These are phyloP conservation scores for Lonchura striata DNA, from an alignment of 2,113 vertebrate genomes.

Conservation along the genomic window DNA sequence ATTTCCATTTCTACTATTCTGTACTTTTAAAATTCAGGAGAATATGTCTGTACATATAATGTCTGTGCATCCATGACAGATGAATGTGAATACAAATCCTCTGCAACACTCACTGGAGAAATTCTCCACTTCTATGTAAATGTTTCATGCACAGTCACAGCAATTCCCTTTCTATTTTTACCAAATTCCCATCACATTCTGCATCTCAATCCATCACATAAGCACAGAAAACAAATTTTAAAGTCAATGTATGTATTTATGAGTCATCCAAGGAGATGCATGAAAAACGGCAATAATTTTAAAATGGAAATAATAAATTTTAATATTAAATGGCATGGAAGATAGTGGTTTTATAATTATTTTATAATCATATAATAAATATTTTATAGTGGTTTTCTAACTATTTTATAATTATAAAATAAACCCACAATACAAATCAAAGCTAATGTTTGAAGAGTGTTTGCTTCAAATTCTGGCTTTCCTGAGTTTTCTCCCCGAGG, in stretches of 20 bases:
- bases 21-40: constrained; percentile 30
- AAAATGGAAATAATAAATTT: constrained; percentile 48
- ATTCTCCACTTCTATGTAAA: constrained; percentile 70
- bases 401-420: neutral
- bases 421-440: neutral
- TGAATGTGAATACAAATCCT: constrained; percentile 72
- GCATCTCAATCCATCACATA: constrained; percentile 80
- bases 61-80: neutral
- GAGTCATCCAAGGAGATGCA: constrained; percentile 1
- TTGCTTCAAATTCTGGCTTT: neutral
- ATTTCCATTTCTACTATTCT: constrained; percentile 47
- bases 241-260: constrained; percentile 8
- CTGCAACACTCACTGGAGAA: constrained; percentile 25
- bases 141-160: constrained; percentile 77
- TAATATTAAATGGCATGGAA: neutral
- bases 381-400: neutral
- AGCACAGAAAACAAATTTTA: constrained; percentile 59
- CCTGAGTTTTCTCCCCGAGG: neutral
- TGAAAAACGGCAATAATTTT: constrained; percentile 8
- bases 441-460: neutral
- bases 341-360: neutral
- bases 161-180: constrained; percentile 85
- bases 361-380: too few species aligned
- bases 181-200: constrained; percentile 68
- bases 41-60: neutral